Base-by-base conservation (phyloP, 2,888 invertebrate species). In the Meloe dianella region DNA sequence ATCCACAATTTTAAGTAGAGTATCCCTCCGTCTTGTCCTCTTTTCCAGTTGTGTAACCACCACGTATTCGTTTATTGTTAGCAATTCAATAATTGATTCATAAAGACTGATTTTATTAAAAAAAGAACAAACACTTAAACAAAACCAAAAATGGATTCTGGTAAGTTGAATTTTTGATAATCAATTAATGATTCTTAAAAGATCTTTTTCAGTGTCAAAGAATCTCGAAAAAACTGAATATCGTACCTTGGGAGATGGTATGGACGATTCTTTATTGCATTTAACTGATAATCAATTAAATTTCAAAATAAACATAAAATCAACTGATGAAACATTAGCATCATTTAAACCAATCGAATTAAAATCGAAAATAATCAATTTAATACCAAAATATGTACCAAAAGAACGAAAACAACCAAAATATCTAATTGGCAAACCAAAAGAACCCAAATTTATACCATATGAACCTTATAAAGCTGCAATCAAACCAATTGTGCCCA, bases 391-490 rank as follows among this genome's bases (percentile, higher is more conserved):
- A 75, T 85, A 89, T 69, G 84, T 90, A 38, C 86, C 84, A 63
- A 84, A 86, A 17, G 85, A 87, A 56, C 88, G 87, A 73, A 89
- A 87, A 75, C 85, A 85, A 60, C 85, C 86, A 17, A 85, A 84
- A 54, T 85, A 85, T 69, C 83, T 86, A 60, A 82, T 88, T 12
- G 74, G 76, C 56, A 90, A 90, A 77, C 83, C 84, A 0, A 86
- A 87, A 77, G 91, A 91, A 73, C 93, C 94, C 0, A 94, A 92
- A 79, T 95, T 95, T 82, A 89, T 96, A 38, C 95, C 95, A 0
- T 94, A 93, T 74, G 95, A 96, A 79, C 95, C 95, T 0, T 95
- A 95, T 79, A 90, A 94, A 78, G 94, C 91, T 17, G 94, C 95
- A 60, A 91, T 94, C 0, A 92, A 91, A 78, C 92, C 93, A 8